Percentiles rank a stretch among this genome's conserved stretches.
These are phyloP conservation scores for Crambe crambe DNA, from an alignment of 37 sponge, comb jelly and placozoan genomes.

Conservation along the genomic window DNA sequence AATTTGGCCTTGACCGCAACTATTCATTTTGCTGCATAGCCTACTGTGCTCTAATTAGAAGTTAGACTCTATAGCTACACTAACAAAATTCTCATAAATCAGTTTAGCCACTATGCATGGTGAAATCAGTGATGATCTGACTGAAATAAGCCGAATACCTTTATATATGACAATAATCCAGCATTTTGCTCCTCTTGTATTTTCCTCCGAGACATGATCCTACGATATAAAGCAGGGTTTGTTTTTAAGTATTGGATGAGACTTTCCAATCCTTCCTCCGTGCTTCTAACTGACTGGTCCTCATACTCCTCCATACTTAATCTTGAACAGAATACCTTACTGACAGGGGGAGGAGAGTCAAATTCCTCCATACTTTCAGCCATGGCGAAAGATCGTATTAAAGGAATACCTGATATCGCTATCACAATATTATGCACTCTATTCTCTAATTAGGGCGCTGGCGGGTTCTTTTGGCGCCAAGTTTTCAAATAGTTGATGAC, in stretches of 20 bases:
- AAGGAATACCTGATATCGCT: too few relatives aligned
- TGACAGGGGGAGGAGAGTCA: conserved; percentile 77
- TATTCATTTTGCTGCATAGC: too few relatives aligned
- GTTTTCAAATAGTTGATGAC: background rate
- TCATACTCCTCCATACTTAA: conserved; percentile 49
- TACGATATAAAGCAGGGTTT: conserved; percentile 53
- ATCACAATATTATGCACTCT: too few relatives aligned
- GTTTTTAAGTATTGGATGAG: conserved; percentile 53
- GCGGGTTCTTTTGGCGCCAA: background rate
- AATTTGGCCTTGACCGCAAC: too few relatives aligned
- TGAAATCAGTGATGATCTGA: too few relatives aligned
- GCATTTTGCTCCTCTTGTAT: conserved; percentile 46
- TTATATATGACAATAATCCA: conserved; percentile 50
- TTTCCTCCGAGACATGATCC: conserved; percentile 34
- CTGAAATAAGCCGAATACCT: too few relatives aligned
- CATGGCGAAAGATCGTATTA: conserved; percentile 18
- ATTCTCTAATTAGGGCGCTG: too few relatives aligned
- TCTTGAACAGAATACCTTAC: conserved; percentile 49
- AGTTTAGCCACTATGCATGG: too few relatives aligned
- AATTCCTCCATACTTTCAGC: conserved; percentile 74
- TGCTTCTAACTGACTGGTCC: conserved; percentile 22
- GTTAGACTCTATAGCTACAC: too few relatives aligned
- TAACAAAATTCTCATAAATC: too few relatives aligned
- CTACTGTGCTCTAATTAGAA: too few relatives aligned
- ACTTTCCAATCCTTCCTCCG: conserved; percentile 60